Evolutionary conservation across 2,113 vertebrate genomes (phyloP).

Genomic region (Rhizomys pruinosus): DNA sequence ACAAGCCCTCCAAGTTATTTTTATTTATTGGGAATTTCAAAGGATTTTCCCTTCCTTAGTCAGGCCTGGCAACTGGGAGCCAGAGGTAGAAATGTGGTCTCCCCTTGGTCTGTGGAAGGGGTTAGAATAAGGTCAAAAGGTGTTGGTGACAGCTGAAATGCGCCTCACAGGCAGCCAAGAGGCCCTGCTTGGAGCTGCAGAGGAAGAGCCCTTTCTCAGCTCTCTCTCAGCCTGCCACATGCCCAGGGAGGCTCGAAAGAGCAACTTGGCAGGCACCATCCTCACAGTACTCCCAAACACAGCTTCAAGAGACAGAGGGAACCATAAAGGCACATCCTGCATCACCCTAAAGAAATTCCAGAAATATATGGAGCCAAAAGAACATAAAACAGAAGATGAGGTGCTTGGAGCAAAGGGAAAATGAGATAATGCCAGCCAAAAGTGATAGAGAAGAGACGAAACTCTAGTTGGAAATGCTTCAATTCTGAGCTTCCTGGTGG

Average conservation of each 20-base stretch:
- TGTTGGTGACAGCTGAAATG: background rate
- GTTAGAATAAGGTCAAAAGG: background rate
- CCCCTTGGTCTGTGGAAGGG: background rate
- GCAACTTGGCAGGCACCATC: background rate
- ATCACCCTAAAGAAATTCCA: background rate
- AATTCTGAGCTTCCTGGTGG: constrained; percentile 17
- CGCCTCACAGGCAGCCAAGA: background rate
- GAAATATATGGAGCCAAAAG: background rate
- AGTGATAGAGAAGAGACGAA: background rate
- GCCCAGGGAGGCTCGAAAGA: background rate
- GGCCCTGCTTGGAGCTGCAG: background rate
- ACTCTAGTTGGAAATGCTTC: background rate
- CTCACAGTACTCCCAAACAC: background rate
- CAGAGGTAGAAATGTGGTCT: background rate
- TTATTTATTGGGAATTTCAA: constrained; percentile 77
- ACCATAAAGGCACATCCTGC: background rate
- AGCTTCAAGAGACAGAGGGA: background rate
- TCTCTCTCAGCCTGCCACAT: background rate
- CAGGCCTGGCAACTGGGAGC: constrained; percentile 24
- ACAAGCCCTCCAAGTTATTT: constrained; percentile 70
- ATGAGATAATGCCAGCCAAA: background rate
- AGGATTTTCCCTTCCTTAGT: constrained; percentile 63
- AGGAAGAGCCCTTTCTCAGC: background rate
- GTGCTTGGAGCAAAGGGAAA: background rate
- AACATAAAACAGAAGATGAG: background rate